phyloP scores from a whole-genome alignment of 2,113 vertebrate genomes.

The Zapornia atra region DNA sequence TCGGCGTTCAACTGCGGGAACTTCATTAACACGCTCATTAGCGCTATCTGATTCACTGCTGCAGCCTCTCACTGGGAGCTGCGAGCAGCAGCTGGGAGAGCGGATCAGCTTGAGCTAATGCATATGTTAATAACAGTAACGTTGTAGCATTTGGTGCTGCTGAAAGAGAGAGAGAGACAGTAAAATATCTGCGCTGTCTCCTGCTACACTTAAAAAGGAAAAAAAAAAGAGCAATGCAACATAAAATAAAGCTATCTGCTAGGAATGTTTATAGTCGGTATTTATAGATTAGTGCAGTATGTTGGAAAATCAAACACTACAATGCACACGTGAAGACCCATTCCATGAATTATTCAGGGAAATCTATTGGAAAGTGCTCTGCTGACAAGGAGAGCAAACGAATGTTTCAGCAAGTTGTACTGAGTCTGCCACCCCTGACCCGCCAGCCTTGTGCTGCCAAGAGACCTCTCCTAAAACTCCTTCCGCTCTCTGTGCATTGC shows the following conservation, averaged over 20 bases:
- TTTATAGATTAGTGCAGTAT: constrained; percentile 54
- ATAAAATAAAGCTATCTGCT: constrained; percentile 55
- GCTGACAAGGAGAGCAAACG: background rate
- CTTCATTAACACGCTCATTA: constrained; percentile 76
- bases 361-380: background rate
- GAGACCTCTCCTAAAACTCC: background rate
- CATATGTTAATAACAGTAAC: constrained; percentile 68
- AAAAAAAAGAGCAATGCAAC: background rate
- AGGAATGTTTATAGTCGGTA: constrained; percentile 46
- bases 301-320: constrained; percentile 5
- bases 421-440: background rate
- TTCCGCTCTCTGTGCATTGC: background rate
- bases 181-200: constrained; percentile 55
- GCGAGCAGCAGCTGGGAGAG: constrained; percentile 39
- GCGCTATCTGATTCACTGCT: constrained; percentile 61
- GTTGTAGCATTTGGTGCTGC: constrained; percentile 54
- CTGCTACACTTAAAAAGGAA: constrained; percentile 33
- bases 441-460: background rate
- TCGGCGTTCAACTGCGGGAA: constrained; percentile 27
- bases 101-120: constrained; percentile 21
- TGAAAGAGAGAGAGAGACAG: constrained; percentile 43
- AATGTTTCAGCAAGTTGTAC: background rate
- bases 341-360: constrained; percentile 46
- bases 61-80: constrained; percentile 35
- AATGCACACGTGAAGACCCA: background rate